Evolutionary conservation across 2,797 vertebrate genomes (phyloP), one percentile per base, ranked within the genome.

Genomic region (Epinephelus awoara): DNA sequence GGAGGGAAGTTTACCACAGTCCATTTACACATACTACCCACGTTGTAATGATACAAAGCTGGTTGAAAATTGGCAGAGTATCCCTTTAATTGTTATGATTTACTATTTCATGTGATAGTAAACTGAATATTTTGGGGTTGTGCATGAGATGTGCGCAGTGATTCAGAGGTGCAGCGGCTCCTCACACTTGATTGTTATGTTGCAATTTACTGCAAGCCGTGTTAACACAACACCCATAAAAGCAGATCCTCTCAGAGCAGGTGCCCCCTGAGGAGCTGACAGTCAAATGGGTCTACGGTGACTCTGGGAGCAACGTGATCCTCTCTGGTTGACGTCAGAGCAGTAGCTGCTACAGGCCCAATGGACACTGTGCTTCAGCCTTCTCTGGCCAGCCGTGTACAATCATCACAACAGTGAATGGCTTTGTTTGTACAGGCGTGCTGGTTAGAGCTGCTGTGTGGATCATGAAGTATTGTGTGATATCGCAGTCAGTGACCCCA

Each of bases 221-320:
- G 63, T 78, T 58, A 62, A n/a, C 49, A 9, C 57, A 82, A 63
- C 62, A 61, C 34, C 56, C 17, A 75, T 72, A 75, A 83, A 87
- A 86, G 23, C 47, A 56, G 77, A 75, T 80, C 79, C 74, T 54
- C 40, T 65, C 63, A 8, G 51, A 65, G 6, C 29, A 51, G 38
- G 14, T 10, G 29, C 27, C 54, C 64, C 34, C 40, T 18, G 27
- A 56, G 54, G 52, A 62, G n/a, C 7, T 2, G 18, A 49, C 21
- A 25, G 79, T 71, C 67, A 65, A 23, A 66, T 49, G 58, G 57
- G n/a, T 19, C 67, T 61, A 49, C 7, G 3, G 44, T 50, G 71
- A 67, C 70, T 71, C 59, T 19, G 17, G 14, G 47, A 63, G 81
- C 79, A 85, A 84, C 44, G 6, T 77, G 74, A 82, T 75, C 73